A percentile compares a stretch with the other conserved stretches of the same genome.
phyloP scores from a whole-genome alignment of 2,113 vertebrate genomes.

The Limnothrissa miodon region DNA sequence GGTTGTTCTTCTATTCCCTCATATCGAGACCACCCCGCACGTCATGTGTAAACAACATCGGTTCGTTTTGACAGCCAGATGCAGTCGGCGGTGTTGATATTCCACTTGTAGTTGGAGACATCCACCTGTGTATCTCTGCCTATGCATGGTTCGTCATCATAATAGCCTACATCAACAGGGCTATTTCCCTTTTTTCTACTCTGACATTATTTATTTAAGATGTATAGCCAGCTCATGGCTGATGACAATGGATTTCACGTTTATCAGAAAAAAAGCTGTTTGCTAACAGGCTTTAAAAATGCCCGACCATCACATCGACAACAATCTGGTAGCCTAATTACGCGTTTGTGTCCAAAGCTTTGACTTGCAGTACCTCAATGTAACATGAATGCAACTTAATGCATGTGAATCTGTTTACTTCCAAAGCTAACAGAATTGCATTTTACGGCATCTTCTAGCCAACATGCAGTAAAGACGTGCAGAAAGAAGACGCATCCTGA shows the following conservation, averaged over 20 bases:
- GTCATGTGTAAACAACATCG: no score
- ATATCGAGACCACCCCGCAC: no score
- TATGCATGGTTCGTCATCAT: background rate
- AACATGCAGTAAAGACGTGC: no score
- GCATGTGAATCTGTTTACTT: slow-evolving; percentile 6
- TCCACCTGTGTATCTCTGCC: background rate
- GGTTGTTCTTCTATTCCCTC: no score
- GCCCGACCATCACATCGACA: background rate
- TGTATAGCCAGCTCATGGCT: background rate
- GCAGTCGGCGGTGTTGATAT: background rate
- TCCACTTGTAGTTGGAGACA: background rate
- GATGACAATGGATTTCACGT: background rate
- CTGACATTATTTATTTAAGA: background rate
- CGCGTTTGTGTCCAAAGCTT: background rate
- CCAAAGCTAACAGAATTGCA: background rate
- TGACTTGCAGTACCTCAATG: background rate
- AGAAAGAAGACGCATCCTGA: background rate
- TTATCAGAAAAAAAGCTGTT: background rate
- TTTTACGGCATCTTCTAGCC: background rate
- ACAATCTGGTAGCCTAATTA: background rate
- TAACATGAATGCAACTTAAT: background rate
- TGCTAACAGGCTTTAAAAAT: background rate
- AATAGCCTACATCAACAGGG: background rate
- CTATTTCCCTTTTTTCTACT: background rate
- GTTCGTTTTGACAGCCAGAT: no score